Evolutionary conservation across 2,888 invertebrate genomes (phyloP).

Genomic region (Hydrotaea cyrtoneurina): DNA sequence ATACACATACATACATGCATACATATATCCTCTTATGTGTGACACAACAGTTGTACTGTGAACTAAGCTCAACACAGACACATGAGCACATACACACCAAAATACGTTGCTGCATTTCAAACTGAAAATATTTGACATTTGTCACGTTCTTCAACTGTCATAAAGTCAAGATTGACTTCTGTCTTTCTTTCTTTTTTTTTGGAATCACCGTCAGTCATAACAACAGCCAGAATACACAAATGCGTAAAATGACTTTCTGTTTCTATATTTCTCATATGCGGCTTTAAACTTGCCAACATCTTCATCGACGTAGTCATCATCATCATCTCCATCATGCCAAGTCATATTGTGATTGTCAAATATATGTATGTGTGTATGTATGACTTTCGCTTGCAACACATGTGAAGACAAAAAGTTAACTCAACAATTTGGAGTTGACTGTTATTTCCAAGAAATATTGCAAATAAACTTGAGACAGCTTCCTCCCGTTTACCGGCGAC

Average conservation of each 20-base stretch:
- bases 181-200: not conserved
- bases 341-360: no score
- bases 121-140: constrained; percentile 73
- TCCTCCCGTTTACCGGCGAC: not conserved
- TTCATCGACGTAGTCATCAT: no score
- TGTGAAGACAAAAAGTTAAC: not conserved
- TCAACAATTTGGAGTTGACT: not conserved
- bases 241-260: constrained; percentile 16
- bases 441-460: not conserved
- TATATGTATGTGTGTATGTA: no score
- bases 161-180: constrained; percentile 47
- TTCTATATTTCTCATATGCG: not conserved
- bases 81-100: no score
- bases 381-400: constrained; percentile 11
- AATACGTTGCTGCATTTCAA: not conserved
- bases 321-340: no score
- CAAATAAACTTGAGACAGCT: not conserved
- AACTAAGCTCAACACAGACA: not conserved
- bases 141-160: constrained; percentile 54
- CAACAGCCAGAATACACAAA: not conserved
- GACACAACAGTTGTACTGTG: not conserved
- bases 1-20: not conserved
- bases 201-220: not conserved
- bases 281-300: not conserved
- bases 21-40: not conserved